Base-by-base conservation (phyloP, 30 jellyfish, hydroid and myxozoan species). In the Hydractinia echinata region DNA sequence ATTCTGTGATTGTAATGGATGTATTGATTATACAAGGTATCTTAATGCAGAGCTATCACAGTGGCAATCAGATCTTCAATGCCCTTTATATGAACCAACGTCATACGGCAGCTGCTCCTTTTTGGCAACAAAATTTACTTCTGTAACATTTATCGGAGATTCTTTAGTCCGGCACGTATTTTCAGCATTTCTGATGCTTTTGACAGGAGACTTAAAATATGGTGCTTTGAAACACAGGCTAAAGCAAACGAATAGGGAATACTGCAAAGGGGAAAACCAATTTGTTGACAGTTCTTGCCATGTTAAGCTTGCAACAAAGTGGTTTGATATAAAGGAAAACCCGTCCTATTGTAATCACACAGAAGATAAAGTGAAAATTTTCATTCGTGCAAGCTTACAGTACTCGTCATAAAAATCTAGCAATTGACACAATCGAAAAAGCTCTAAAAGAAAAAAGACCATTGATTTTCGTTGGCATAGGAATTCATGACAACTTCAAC, bases 241-340 rank as follows among this genome's bases (percentile, higher is more conserved):
- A 62, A 61, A 55, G 9, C 73, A 54, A 54, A 66, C 54, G 49
- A 88, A 87, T 18, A 66, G 52, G 55, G 87, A 82, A 5, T 76
- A 72, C 64, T 92, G 98, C 80, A 71, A 89, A 54, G 98, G 93
- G 53, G 98, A 92, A 85, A 86, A 77, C 70, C 98, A 92, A 68
- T 92, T 92, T 72, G 94, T 85, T 6, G 98, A 92, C 79, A 92
- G 98, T 60, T 89, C 95, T 15, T 92, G 98, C 67, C 96, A 93
- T 76, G 83, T 76, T 10, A 84, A 88, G 66, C 95, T 93, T 11
- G 89, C 96, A 1, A 93, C 85, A 87, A 58, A 61, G 13, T 87
- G 96, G 95, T 56, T 62, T 13, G 98, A 92, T 50, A 84, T 92
- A 50, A 49, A 55, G 50, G 72, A 52, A 52, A 81, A 92, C 53